Conservation (phyloP, 1,140 invertebrate genomes). For the Pseudomyrmex gracilis region DNA sequence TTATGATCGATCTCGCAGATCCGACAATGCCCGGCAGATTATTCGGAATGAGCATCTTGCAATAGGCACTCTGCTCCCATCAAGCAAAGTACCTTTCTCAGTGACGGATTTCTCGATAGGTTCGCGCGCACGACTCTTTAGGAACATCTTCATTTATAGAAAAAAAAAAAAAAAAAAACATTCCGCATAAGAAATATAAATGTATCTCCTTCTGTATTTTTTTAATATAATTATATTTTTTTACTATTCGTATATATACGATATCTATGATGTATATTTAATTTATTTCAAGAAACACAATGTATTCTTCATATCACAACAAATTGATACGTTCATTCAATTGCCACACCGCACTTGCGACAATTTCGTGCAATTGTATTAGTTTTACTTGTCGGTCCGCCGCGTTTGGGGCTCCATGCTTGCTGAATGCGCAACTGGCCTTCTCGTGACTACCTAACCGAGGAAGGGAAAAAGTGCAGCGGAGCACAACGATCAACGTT, state of each 20-base stretch:
- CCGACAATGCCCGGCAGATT: conserved; percentile 68
- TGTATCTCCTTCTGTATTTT: no score
- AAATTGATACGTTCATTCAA: no score
- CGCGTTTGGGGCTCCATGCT: not conserved
- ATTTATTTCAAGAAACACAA: no score
- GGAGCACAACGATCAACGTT: conserved; percentile 40
- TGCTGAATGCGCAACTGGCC: conserved; percentile 34
- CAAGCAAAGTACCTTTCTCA: not conserved
- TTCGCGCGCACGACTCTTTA: not conserved
- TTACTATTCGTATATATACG: no score
- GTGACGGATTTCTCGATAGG: not conserved
- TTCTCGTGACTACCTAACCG: conserved; percentile 2
- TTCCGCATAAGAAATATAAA: no score
- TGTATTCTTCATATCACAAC: no score
- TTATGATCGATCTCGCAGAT: conserved; percentile 71
- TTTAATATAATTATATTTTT: no score
- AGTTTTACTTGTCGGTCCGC: no score
- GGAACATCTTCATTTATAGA: not conserved
- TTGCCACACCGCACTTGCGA: no score
- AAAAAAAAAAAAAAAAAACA: no score
- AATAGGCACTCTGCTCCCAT: conserved; percentile 10
- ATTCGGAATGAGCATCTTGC: conserved; percentile 57
- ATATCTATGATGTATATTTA: no score
- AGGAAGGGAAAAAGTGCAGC: conserved; percentile 23
- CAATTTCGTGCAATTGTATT: no score